Evolutionary conservation across 92 coral and sea anemone species (phyloP).

Genomic region (Micromussa lordhowensis): DNA sequence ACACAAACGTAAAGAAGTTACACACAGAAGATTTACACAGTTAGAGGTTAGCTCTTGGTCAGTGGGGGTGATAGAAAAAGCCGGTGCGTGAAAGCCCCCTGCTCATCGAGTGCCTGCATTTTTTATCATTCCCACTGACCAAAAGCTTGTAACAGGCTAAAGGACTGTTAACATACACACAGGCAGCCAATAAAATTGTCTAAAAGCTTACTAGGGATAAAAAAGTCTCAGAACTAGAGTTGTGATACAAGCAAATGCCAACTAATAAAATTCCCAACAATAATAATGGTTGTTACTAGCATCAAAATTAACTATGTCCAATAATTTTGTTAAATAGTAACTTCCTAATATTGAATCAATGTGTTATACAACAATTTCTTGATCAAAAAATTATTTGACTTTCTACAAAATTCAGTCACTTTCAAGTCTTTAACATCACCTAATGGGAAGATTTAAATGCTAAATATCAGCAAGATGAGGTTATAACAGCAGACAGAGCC

Average conservation of each 20-base stretch:
- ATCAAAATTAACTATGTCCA: not conserved
- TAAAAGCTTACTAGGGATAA: not conserved
- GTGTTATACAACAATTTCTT: not conserved
- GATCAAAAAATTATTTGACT: not conserved
- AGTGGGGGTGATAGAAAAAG: too few species aligned
- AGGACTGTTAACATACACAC: too few species aligned
- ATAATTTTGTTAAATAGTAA: not conserved
- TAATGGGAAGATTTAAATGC: not conserved
- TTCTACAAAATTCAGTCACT: not conserved
- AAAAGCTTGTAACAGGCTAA: too few species aligned
- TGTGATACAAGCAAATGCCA: not conserved
- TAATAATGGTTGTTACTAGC: not conserved
- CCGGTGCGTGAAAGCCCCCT: too few species aligned
- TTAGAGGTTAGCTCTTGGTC: too few species aligned
- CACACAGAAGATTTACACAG: not conserved
- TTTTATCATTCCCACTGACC: too few species aligned
- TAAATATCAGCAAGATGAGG: not conserved
- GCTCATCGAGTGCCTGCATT: too few species aligned
- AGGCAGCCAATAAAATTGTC: not conserved
- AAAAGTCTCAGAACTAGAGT: not conserved
- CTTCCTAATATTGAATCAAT: not conserved
- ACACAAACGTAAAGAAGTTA: not conserved
- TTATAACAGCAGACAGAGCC: not conserved
- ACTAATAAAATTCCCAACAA: not conserved
- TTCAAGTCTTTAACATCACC: not conserved